These are phyloP conservation scores for Carterocephalus palaemon DNA, from an alignment of 2,888 invertebrate genomes.

Conservation along the genomic window DNA sequence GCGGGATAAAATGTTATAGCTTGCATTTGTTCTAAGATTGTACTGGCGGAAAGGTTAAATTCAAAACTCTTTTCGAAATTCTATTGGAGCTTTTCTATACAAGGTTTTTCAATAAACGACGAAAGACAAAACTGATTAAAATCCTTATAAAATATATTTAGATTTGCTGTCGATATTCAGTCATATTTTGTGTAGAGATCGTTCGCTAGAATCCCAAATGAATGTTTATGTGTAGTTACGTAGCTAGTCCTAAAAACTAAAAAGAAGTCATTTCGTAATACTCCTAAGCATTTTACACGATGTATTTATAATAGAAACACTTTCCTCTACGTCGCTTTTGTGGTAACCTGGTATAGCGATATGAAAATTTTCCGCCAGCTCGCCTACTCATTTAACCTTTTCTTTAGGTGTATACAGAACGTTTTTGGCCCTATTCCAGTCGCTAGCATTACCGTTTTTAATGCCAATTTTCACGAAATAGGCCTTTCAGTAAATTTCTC, in stretches of 20 bases:
- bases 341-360: conserved; percentile 31
- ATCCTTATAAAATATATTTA: too few species aligned
- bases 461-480: conserved; percentile 39
- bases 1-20: conserved; percentile 14
- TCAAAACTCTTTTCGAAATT: conserved; percentile 1
- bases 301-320: too few species aligned
- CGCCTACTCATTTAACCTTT: conserved; percentile 32
- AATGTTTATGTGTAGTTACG: not conserved
- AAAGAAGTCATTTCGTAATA: too few species aligned
- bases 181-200: too few species aligned
- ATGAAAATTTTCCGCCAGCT: conserved; percentile 39
- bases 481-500: conserved; percentile 25
- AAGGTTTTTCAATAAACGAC: too few species aligned
- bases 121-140: too few species aligned
- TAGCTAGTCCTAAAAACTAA: not conserved
- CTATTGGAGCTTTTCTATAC: not conserved
- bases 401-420: conserved; percentile 47
- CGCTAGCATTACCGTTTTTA: conserved; percentile 35
- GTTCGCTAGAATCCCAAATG: too few species aligned
- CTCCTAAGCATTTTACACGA: too few species aligned
- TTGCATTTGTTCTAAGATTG: conserved; percentile 7
- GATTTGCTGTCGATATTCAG: too few species aligned
- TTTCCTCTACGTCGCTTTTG: conserved; percentile 3
- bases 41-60: conserved; percentile 9
- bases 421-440: conserved; percentile 39